phyloP scores from a whole-genome alignment of 2,888 invertebrate genomes.

The Sepioteuthis lessoniana region DNA sequence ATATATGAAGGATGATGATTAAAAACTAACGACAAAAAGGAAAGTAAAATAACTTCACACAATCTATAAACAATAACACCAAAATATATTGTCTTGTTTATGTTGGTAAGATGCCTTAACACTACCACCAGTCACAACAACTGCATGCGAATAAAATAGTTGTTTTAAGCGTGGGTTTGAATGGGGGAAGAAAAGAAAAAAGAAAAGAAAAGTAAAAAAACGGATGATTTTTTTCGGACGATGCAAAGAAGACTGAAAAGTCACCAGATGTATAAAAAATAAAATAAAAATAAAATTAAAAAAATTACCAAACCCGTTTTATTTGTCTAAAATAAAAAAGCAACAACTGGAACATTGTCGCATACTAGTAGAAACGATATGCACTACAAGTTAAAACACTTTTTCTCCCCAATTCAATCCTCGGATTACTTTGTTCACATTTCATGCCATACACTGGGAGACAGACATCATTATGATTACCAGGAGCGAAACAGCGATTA shows the following conservation, averaged over 20 bases:
- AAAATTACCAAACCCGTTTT: too few relatives aligned
- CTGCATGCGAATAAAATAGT: neutral
- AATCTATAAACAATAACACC: too few relatives aligned
- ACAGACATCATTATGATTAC: slow-evolving; percentile 48
- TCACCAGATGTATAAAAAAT: too few relatives aligned
- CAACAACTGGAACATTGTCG: neutral
- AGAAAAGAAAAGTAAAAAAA: neutral
- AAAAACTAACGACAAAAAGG: too few relatives aligned
- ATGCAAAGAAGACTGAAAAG: too few relatives aligned
- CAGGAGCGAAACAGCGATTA: slow-evolving; percentile 42
- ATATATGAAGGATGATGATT: too few relatives aligned
- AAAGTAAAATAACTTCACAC: too few relatives aligned
- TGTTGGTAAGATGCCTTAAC: neutral
- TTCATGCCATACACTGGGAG: slow-evolving; percentile 24
- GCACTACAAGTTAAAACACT: neutral
- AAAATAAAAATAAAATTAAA: too few relatives aligned
- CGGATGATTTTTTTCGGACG: too few relatives aligned
- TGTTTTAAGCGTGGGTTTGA: neutral
- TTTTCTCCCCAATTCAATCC: neutral
- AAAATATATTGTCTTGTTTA: too few relatives aligned
- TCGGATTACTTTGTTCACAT: neutral
- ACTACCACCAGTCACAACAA: neutral
- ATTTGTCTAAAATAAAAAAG: neutral
- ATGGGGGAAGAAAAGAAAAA: too few relatives aligned
- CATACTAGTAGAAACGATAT: neutral